Conservation (phyloP, 2,113 vertebrate genomes). For the Mugil cephalus region DNA sequence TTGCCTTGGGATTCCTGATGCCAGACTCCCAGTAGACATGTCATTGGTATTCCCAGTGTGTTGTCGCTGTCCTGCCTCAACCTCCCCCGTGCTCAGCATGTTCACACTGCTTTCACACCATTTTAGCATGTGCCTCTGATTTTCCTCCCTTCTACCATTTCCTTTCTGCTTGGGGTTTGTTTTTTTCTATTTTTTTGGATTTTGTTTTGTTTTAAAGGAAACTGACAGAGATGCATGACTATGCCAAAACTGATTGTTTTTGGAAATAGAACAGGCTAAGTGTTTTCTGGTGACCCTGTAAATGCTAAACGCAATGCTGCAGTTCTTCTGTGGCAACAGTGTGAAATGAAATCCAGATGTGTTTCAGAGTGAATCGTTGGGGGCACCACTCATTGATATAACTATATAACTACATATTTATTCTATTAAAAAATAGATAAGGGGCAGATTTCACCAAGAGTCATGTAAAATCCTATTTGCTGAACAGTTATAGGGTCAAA, state of each 20-base stretch:
- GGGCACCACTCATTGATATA: too few species aligned
- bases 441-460: too few species aligned
- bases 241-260: not conserved
- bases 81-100: conserved; percentile 38
- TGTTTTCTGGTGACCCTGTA: not conserved
- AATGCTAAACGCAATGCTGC: not conserved
- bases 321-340: not conserved
- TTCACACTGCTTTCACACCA: not conserved
- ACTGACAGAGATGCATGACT: not conserved
- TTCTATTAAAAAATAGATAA: too few species aligned
- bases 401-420: too few species aligned
- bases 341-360: not conserved
- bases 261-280: not conserved
- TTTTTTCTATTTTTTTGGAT: not conserved
- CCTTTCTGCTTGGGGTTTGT: not conserved
- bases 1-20: conserved; percentile 26
- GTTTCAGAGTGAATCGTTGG: not conserved
- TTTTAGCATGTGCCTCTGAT: conserved; percentile 26
- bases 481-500: too few species aligned
- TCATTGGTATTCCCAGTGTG: conserved; percentile 68
- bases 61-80: conserved; percentile 25
- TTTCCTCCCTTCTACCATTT: not conserved
- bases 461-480: too few species aligned
- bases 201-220: conserved; percentile 1
- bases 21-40: conserved; percentile 48